Evolutionary conservation across 2,113 vertebrate species (phyloP), one percentile per base, ranked within the genome.

Genomic region (Ancistrus triradiatus): DNA sequence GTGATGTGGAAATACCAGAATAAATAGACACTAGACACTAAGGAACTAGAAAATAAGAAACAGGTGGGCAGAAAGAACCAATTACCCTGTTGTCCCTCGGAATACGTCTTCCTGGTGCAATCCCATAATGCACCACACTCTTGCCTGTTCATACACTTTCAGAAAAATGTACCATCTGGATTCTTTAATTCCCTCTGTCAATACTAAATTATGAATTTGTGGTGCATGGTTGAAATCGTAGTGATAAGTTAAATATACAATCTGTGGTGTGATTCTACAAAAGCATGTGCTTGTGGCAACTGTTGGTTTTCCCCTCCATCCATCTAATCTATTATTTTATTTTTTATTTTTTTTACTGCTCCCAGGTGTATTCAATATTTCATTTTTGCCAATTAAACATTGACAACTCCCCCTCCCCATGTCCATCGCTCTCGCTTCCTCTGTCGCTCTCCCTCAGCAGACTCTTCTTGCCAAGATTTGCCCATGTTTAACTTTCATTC

Each of bases 261-360:
- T 70, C 50, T 70, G 60, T 65, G 61, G 28, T 74, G 51, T 48
- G 64, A 66, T 63, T 60, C 48, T 51, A 58, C 18, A 55, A 74
- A 70, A 68, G 55, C 21, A 66, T 43, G 61, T 62, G 48, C 53
- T 66, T 18, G 14, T 17, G 10, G 47, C 47, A 66, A 69, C 59
- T 61, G 58, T 49, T 19, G 28, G 27, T 50, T 38, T 65, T 21
- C 53, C 51, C 19, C 28, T 31, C 31, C 62, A 25, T 27, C 52
- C 47, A 38, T 53, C 38, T 59, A 68, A 68, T 64, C 70, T 64
- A 56, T 67, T 42, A 25, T 24, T 42, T 25, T 46, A 47, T 31
- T 13, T 53, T 47, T 56, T 49, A 40, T 11, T 57, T 22, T 19
- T 15, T 59, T 19, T 37, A 46, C 46, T 49, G 21, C 31, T 55